These are phyloP conservation scores for Benthosema pterotum DNA, from an alignment of 2,797 vertebrate genomes.

Conservation along the genomic window DNA sequence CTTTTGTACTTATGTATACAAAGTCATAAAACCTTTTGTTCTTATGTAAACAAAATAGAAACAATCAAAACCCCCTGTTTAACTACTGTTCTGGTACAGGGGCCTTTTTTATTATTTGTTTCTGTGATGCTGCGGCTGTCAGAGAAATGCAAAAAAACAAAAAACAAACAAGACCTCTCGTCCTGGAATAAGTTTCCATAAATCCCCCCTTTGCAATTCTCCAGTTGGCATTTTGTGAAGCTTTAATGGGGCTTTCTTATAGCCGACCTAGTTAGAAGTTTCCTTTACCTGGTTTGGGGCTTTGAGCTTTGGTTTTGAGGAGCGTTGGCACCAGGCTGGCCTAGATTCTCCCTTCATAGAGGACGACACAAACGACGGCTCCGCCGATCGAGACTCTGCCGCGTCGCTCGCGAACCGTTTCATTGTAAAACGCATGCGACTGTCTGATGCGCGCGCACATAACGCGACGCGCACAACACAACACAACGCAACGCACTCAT, in stretches of 20 bases:
- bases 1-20: too few species aligned
- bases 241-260: conserved; percentile 14
- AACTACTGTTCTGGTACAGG: too few species aligned
- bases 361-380: conserved; percentile 9
- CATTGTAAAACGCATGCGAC: conserved; percentile 53
- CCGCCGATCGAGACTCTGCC: conserved; percentile 32
- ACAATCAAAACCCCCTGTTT: too few species aligned
- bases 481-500: conserved; percentile 42
- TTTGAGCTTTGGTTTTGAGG: conserved; percentile 2
- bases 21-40: too few species aligned
- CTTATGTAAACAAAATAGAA: too few species aligned
- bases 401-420: conserved; percentile 43
- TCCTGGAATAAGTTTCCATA: conserved; percentile 33
- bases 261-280: conserved; percentile 58
- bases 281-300: conserved; percentile 32
- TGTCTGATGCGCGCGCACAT: conserved; percentile 8
- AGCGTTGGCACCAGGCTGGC: conserved; percentile 25
- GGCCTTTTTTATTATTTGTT: too few species aligned
- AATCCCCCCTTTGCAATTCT: conserved; percentile 22
- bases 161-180: not conserved
- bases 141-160: too few species aligned
- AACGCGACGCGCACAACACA: conserved; percentile 6
- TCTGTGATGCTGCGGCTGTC: too few species aligned
- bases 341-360: conserved; percentile 33
- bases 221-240: conserved; percentile 43